Evolutionary conservation across 1,140 invertebrate species (phyloP).

Genomic region (Megathymus violae): DNA sequence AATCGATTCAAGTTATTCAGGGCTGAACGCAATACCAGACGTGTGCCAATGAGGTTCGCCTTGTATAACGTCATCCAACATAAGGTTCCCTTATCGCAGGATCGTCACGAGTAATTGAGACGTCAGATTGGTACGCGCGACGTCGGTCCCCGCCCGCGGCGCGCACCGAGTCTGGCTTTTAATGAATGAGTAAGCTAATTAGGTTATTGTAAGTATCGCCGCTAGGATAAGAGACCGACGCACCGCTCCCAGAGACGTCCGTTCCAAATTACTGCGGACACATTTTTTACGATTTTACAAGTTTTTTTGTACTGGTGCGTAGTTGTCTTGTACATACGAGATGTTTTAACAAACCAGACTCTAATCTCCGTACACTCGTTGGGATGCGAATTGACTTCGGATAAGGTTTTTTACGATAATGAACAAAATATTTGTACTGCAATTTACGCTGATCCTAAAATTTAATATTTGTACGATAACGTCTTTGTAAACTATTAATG

Average conservation of each 20-base stretch:
- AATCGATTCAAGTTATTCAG: conserved; percentile 60
- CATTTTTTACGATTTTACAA: conserved; percentile 50
- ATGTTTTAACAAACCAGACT: background rate
- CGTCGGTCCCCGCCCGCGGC: conserved; percentile 2
- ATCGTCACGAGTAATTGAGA: conserved; percentile 33
- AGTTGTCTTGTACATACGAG: conserved; percentile 20
- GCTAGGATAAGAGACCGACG: conserved; percentile 56
- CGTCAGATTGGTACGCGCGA: background rate
- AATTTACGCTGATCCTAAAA: conserved; percentile 62
- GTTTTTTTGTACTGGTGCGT: conserved; percentile 42
- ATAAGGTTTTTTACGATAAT: conserved; percentile 51
- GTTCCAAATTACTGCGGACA: conserved; percentile 59
- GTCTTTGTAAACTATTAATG: conserved; percentile 82
- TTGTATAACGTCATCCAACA: background rate
- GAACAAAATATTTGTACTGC: conserved; percentile 63
- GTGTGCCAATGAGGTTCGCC: conserved; percentile 19
- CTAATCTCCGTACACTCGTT: conserved; percentile 30
- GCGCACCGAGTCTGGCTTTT: conserved; percentile 58
- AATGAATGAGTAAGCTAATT: conserved; percentile 61
- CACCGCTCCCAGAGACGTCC: conserved; percentile 51
- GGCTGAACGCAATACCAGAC: conserved; percentile 69
- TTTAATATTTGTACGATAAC: conserved; percentile 75
- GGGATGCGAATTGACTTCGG: conserved; percentile 37
- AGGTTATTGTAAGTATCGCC: conserved; percentile 68
- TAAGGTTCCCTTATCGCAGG: background rate